phyloP scores from a whole-genome alignment of 2,888 invertebrate species.

The Drosophila pseudotakahashii region DNA sequence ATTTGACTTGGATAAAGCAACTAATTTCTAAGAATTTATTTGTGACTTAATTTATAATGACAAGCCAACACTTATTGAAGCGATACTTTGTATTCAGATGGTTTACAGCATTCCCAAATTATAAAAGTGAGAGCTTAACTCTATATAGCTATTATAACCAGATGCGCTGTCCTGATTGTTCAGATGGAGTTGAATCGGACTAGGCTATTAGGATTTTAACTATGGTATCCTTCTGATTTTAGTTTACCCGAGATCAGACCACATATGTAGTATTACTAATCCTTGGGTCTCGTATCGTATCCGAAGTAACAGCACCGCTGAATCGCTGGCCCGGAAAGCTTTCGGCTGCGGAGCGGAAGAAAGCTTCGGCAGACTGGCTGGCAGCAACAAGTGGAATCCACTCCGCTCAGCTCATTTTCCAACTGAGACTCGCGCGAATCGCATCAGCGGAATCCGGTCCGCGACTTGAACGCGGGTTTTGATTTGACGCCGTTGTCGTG shows the following conservation, averaged over 20 bases:
- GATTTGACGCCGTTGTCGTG: slow-evolving; percentile 18
- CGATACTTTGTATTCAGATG: no score
- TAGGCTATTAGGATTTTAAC: no score
- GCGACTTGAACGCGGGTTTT: slow-evolving; percentile 27
- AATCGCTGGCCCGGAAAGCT: slow-evolving; percentile 1
- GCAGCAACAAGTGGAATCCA: slow-evolving; percentile 33
- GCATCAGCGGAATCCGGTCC: slow-evolving; percentile 22
- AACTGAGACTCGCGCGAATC: slow-evolving; percentile 20
- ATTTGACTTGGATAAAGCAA: neutral
- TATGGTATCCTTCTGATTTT: no score
- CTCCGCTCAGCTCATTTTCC: slow-evolving; percentile 34
- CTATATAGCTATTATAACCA: no score
- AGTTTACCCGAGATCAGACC: neutral
- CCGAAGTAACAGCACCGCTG: neutral
- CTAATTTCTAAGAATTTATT: no score
- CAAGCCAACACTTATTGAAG: no score
- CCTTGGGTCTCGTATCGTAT: neutral
- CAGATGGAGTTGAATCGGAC: no score
- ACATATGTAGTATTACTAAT: neutral
- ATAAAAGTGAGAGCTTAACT: no score
- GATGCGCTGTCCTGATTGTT: no score
- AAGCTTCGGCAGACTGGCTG: slow-evolving; percentile 21
- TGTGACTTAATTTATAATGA: no score
- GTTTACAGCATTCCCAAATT: no score
- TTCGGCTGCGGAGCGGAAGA: slow-evolving; percentile 14